A percentile compares a stretch with the other conserved stretches of the same genome.
phyloP scores from a whole-genome alignment of 2,113 vertebrate genomes.

The Glareola pratincola region DNA sequence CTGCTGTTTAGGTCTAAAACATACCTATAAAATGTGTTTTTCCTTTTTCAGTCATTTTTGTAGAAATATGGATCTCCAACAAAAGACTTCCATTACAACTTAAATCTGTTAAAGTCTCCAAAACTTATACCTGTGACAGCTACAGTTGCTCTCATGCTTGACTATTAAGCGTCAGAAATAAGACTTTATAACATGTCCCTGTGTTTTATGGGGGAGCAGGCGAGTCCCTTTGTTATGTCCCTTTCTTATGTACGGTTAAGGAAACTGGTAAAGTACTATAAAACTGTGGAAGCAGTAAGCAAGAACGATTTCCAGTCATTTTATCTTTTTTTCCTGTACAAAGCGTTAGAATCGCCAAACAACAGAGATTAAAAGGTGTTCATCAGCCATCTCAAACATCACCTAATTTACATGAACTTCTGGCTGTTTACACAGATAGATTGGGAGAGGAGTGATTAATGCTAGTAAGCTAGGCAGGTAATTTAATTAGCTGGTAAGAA shows the following conservation, averaged over 20 bases:
- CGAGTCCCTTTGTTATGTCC: too few species aligned
- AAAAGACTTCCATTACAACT: not conserved
- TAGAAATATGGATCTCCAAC: not conserved
- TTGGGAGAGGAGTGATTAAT: slow-evolving; percentile 24
- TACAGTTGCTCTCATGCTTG: not conserved
- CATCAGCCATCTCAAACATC: not conserved
- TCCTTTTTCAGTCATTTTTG: not conserved
- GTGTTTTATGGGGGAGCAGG: not conserved
- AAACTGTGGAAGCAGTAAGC: not conserved
- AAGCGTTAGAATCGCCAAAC: slow-evolving; percentile 4
- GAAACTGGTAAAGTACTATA: not conserved
- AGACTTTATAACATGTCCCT: not conserved
- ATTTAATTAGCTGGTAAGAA: slow-evolving; percentile 57
- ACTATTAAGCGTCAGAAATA: not conserved
- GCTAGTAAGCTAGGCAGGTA: slow-evolving; percentile 10
- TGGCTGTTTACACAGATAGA: slow-evolving; percentile 20
- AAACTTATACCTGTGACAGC: not conserved
- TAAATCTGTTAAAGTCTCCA: not conserved
- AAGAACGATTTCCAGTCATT: slow-evolving; percentile 5
- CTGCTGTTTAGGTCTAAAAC: not conserved
- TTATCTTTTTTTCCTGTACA: not conserved
- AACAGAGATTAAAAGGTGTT: not conserved
- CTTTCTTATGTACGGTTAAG: not conserved
- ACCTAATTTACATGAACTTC: not conserved
- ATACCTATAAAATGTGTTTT: not conserved